phyloP scores from a whole-genome alignment of 2,888 invertebrate species.

The Drosophila putrida region DNA sequence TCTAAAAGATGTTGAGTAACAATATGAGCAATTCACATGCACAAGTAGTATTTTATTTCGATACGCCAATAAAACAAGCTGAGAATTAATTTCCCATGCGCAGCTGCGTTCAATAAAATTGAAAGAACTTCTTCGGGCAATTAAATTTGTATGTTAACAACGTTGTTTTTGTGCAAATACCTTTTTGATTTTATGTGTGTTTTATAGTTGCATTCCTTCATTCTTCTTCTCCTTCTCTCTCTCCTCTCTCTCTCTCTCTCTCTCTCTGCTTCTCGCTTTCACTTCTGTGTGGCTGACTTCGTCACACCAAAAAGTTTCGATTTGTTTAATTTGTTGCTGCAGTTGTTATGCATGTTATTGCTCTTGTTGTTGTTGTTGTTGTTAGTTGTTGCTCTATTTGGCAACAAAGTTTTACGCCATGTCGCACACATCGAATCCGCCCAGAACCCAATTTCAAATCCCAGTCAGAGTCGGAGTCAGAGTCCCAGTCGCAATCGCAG shows the following conservation, averaged over 20 bases:
- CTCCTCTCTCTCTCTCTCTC: background rate
- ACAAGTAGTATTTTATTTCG: too few species aligned
- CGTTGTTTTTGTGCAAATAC: conserved; percentile 24
- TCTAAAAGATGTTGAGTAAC: background rate
- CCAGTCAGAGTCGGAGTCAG: background rate
- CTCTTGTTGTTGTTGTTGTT: conserved; percentile 21
- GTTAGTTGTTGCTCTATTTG: conserved; percentile 59
- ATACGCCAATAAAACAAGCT: background rate
- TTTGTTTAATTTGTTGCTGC: conserved; percentile 71
- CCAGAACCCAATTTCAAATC: background rate
- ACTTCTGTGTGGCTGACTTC: conserved; percentile 15
- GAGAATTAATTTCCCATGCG: background rate
- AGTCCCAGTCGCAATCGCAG: background rate
- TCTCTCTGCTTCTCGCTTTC: background rate
- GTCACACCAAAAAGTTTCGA: conserved; percentile 52
- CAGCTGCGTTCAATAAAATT: conserved; percentile 15
- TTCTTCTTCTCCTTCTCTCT: background rate
- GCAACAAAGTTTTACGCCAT: conserved; percentile 71
- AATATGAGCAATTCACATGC: background rate
- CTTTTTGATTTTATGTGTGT: conserved; percentile 28
- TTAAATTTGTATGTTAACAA: conserved; percentile 29
- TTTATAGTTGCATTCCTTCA: conserved; percentile 22
- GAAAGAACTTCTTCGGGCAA: conserved; percentile 14
- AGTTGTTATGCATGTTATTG: conserved; percentile 40
- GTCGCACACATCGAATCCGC: conserved; percentile 51